Evolutionary conservation across 1,140 invertebrate genomes (phyloP).

Genomic region (Polypedilum vanderplanki): DNA sequence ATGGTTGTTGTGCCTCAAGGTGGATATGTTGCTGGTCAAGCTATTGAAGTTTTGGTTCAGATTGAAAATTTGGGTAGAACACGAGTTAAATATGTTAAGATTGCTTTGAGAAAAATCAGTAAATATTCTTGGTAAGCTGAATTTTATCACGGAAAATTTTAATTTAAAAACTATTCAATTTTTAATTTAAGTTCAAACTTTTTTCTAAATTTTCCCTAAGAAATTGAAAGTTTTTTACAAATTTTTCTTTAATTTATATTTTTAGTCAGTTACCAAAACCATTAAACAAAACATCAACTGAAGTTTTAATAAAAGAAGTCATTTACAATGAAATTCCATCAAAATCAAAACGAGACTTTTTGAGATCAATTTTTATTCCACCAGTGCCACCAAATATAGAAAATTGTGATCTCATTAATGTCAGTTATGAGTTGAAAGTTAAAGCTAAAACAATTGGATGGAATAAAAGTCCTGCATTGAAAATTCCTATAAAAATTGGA

Average conservation of each 20-base stretch:
- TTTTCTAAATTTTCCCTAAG: too few relatives aligned
- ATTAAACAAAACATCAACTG: not conserved
- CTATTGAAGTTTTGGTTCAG: not conserved
- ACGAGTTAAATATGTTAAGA: not conserved
- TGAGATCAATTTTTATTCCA: not conserved
- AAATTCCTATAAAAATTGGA: not conserved
- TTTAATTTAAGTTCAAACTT: not conserved
- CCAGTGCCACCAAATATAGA: not conserved
- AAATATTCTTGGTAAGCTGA: not conserved
- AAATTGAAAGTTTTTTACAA: too few relatives aligned
- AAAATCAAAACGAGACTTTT: not conserved
- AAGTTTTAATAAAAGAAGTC: not conserved
- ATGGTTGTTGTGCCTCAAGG: not conserved
- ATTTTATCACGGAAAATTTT: not conserved
- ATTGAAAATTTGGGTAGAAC: not conserved
- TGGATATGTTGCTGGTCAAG: not conserved
- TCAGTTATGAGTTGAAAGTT: not conserved
- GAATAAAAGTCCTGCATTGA: conserved; percentile 3
- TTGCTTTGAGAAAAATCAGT: not conserved
- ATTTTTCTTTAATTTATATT: too few relatives aligned
- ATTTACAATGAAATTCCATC: not conserved
- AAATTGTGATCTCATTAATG: not conserved
- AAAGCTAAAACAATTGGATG: not conserved
- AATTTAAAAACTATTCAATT: too few relatives aligned
- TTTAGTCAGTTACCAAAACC: not conserved